Percentiles rank a stretch among this genome's conserved stretches.
Evolutionary conservation across 2,888 invertebrate genomes (phyloP).

Genomic region (Caenorhabditis doughertyi): DNA sequence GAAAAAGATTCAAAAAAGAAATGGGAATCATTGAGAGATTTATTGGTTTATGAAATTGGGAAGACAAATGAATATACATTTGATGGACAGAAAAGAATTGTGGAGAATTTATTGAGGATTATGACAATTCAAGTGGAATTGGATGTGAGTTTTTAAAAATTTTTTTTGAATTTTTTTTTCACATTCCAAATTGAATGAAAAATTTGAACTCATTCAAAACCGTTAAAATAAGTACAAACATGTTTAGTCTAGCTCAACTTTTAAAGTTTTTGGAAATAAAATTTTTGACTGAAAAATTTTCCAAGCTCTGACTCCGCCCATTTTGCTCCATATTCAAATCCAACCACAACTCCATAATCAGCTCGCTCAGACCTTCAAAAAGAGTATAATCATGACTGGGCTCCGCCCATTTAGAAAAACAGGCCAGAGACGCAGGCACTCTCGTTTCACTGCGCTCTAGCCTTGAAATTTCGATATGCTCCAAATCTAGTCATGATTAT

Average conservation of each 20-base stretch:
- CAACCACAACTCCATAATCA: too few relatives aligned
- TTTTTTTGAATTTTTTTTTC: too few relatives aligned
- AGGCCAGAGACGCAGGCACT: too few relatives aligned
- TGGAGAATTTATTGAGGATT: conserved; percentile 22
- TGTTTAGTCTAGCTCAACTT: too few relatives aligned
- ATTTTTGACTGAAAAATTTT: too few relatives aligned
- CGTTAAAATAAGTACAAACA: too few relatives aligned
- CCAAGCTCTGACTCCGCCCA: too few relatives aligned
- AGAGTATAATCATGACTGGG: neutral
- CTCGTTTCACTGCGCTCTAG: neutral
- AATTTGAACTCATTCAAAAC: too few relatives aligned
- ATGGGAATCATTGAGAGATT: conserved; percentile 38
- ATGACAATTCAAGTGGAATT: conserved; percentile 14
- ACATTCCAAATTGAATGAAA: too few relatives aligned
- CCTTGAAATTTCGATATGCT: neutral
- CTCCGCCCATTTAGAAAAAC: neutral
- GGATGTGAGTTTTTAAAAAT: conserved; percentile 19
- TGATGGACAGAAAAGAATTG: neutral
- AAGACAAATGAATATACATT: too few relatives aligned
- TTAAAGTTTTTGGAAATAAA: too few relatives aligned
- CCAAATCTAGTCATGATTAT: neutral
- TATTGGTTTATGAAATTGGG: conserved; percentile 22
- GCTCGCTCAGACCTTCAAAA: neutral
- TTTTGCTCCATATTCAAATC: too few relatives aligned
- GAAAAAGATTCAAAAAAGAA: conserved; percentile 31